Evolutionary conservation across 2,888 invertebrate genomes (phyloP).

Genomic region (Hofmannophila pseudospretella): DNA sequence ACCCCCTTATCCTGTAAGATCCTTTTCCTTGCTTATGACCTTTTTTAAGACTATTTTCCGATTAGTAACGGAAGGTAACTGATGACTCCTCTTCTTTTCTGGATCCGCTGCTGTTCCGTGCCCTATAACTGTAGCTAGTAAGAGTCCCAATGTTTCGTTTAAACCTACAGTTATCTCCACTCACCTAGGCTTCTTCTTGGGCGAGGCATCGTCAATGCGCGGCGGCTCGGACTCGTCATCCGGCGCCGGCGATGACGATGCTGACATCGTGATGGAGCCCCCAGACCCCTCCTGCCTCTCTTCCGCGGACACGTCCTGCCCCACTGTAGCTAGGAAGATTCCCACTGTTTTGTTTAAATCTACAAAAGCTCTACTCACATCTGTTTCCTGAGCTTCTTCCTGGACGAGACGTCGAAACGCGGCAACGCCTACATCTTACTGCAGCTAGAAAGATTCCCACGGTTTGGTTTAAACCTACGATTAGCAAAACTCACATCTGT

Average conservation of each 20-base stretch:
- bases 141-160: too few species aligned
- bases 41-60: neutral
- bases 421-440: too few species aligned
- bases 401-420: constrained; percentile 71
- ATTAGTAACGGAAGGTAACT: too few species aligned
- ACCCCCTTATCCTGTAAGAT: too few species aligned
- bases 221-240: constrained; percentile 66
- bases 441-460: too few species aligned
- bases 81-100: too few species aligned
- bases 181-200: constrained; percentile 96
- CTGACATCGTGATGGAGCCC: constrained; percentile 92
- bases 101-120: too few species aligned
- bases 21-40: neutral
- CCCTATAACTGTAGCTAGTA: too few species aligned
- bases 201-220: constrained; percentile 58
- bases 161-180: too few species aligned
- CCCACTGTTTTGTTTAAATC: constrained; percentile 55
- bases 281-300: constrained; percentile 38
- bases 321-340: constrained; percentile 9
- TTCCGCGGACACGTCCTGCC: constrained; percentile 42
- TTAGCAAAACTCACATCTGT: too few species aligned
- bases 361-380: too few species aligned
- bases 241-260: constrained; percentile 88
- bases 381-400: constrained; percentile 95
- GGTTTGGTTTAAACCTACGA: too few species aligned